phyloP scores from a whole-genome alignment of 1,140 invertebrate species.

The Steinernema khuongi region DNA sequence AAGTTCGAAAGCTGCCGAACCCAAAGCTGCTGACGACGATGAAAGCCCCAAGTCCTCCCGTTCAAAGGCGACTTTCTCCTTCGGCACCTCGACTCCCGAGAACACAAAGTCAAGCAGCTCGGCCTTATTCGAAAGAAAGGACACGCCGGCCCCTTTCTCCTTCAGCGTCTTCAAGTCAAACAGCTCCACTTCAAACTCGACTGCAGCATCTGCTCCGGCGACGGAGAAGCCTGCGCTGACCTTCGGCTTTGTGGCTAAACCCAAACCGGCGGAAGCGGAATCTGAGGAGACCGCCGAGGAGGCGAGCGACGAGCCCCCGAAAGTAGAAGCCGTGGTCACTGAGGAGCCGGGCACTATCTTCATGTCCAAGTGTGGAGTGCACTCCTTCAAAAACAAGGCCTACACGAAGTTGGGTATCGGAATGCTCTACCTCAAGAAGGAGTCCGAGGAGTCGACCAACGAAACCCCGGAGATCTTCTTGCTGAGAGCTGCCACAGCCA shows the following conservation, averaged over 20 bases:
- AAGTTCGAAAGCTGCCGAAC: not conserved
- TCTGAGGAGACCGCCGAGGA: not conserved
- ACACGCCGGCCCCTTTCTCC: too few relatives aligned
- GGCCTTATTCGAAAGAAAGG: too few relatives aligned
- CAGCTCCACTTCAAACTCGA: too few relatives aligned
- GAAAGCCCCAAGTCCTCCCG: too few relatives aligned
- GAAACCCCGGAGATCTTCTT: not conserved
- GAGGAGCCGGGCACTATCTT: not conserved
- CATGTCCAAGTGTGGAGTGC: not conserved
- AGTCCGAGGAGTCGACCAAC: not conserved
- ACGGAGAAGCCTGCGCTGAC: too few relatives aligned
- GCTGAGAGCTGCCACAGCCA: not conserved
- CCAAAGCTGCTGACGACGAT: too few relatives aligned
- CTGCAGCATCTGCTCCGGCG: too few relatives aligned
- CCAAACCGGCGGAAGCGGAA: not conserved
- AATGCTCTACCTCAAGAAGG: conserved; percentile 1
- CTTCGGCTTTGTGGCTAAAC: too few relatives aligned
- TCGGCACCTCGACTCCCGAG: too few relatives aligned
- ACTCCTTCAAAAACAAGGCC: not conserved
- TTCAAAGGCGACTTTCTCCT: too few relatives aligned
- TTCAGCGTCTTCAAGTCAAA: too few relatives aligned
- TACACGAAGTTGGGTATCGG: not conserved
- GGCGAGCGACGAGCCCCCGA: not conserved
- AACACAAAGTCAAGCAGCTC: too few relatives aligned
- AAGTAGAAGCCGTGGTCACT: not conserved